These are phyloP conservation scores for Acanthaster planci DNA, from an alignment of 35 echinoderm and acorn worm genomes.

Conservation along the genomic window DNA sequence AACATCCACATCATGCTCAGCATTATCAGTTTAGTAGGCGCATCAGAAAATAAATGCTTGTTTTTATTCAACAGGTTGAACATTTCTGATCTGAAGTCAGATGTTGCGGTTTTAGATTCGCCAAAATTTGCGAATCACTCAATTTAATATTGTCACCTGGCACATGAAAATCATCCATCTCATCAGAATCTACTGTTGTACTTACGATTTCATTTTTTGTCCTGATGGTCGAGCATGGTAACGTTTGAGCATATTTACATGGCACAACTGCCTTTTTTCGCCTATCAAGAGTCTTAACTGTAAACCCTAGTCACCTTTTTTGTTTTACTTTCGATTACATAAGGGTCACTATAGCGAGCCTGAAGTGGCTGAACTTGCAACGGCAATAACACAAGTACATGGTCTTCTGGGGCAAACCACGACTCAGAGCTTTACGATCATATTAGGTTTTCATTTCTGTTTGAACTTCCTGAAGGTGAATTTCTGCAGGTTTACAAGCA, in stretches of 20 bases:
- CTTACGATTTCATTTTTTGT: not conserved
- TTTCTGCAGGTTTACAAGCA: constrained; percentile 43
- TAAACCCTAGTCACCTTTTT: constrained; percentile 38
- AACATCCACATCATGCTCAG: constrained; percentile 46
- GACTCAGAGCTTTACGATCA: not conserved
- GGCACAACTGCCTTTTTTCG: constrained; percentile 42
- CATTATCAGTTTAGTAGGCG: not conserved
- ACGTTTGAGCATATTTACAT: constrained; percentile 52
- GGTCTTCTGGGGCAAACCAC: constrained; percentile 36
- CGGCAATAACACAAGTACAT: constrained; percentile 60
- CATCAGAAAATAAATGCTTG: not conserved
- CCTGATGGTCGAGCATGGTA: not conserved
- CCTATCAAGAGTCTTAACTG: constrained; percentile 48
- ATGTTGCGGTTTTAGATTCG: constrained; percentile 30
- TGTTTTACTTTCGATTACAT: constrained; percentile 28
- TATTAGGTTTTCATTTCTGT: constrained; percentile 49
- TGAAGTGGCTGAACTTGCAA: constrained; percentile 45
- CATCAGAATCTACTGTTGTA: not conserved
- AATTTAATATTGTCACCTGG: constrained; percentile 4
- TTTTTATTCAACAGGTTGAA: not conserved
- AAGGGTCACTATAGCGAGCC: constrained; percentile 53
- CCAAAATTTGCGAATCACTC: constrained; percentile 13
- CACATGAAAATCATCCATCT: constrained; percentile 5
- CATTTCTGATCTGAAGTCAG: not conserved
- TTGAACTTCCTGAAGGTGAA: constrained; percentile 15